phyloP scores from a whole-genome alignment of 2,113 vertebrate genomes.

The Syngnathus scovelli region DNA sequence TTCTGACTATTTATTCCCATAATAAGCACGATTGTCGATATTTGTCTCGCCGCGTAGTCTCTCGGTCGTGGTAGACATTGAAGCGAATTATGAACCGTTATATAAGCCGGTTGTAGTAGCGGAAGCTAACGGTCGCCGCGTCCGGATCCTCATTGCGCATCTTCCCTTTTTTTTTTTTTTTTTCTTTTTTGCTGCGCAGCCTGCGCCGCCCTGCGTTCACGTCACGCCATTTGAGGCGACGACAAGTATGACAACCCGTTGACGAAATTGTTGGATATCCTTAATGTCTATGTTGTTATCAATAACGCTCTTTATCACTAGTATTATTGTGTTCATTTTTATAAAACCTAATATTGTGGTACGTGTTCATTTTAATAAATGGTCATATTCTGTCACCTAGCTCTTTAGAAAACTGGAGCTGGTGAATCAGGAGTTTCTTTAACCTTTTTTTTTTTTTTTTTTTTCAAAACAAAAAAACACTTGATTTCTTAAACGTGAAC shows the following conservation, averaged over 20 bases:
- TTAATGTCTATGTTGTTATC: background rate
- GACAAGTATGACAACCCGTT: background rate
- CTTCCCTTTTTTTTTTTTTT: constrained; percentile 4
- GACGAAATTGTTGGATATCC: background rate
- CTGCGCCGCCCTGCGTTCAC: background rate
- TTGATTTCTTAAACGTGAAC: too few relatives aligned
- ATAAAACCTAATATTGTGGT: background rate
- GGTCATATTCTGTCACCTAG: background rate
- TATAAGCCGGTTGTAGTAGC: constrained; percentile 19
- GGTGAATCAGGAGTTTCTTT: background rate
- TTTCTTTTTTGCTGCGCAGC: background rate
- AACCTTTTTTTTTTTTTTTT: background rate
- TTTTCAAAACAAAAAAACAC: background rate
- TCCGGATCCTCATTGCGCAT: constrained; percentile 30
- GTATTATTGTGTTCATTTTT: background rate
- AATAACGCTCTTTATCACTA: background rate
- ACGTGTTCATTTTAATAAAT: background rate
- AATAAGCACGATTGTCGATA: background rate
- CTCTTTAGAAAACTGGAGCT: background rate
- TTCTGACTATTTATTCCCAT: background rate
- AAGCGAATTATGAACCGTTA: constrained; percentile 16
- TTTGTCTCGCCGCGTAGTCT: background rate
- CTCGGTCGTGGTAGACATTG: background rate
- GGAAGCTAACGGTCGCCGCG: constrained; percentile 36
- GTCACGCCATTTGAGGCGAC: constrained; percentile 9